These are phyloP conservation scores for Sterna hirundo DNA, from an alignment of 2,113 vertebrate genomes.

Conservation along the genomic window DNA sequence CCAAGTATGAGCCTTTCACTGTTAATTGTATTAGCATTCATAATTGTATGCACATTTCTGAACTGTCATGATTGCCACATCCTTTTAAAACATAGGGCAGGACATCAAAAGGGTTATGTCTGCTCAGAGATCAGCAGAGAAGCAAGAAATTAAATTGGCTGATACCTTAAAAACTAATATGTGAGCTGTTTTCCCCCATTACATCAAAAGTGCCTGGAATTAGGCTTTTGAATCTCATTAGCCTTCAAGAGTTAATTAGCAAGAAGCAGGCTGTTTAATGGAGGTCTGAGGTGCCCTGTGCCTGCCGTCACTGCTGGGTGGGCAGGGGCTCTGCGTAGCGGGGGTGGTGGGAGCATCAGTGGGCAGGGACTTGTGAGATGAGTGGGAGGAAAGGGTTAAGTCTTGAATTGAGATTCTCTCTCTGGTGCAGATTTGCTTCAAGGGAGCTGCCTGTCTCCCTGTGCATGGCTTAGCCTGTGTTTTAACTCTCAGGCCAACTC, in stretches of 20 bases:
- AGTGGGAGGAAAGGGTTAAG: background rate
- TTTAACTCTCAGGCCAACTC: background rate
- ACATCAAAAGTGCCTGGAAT: background rate
- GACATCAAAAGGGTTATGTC: background rate
- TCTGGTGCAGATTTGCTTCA: background rate
- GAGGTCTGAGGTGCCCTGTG: background rate
- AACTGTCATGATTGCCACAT: background rate
- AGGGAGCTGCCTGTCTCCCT: background rate
- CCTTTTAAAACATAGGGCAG: background rate
- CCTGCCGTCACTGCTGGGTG: fast-evolving
- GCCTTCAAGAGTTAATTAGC: background rate
- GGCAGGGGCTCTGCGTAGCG: background rate
- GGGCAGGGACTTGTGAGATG: background rate
- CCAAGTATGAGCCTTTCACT: background rate
- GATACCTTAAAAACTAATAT: background rate
- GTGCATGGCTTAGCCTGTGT: background rate
- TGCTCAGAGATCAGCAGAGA: background rate
- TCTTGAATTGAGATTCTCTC: background rate
- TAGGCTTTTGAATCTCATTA: background rate
- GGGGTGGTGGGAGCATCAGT: fast-evolving
- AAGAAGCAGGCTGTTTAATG: background rate
- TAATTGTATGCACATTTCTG: slow-evolving; percentile 18
- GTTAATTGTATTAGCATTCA: slow-evolving; percentile 27
- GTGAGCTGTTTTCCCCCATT: background rate
- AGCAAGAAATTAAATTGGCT: background rate